Conservation (phyloP, 1,140 invertebrate species). For the Ladona fulva region DNA sequence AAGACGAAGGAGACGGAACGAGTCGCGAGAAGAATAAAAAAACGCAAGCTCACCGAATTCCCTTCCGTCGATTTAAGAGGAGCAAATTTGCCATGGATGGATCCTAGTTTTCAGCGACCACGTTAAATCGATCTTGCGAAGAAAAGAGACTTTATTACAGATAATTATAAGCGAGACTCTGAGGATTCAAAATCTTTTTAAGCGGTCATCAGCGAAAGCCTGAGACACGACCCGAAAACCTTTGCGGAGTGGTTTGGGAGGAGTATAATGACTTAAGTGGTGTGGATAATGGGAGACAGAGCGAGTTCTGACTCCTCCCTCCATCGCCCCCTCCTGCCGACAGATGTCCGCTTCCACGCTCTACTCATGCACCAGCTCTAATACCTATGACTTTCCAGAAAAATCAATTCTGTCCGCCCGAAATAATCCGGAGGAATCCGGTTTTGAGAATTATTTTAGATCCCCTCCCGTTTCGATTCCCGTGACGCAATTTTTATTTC, state of each 20-base stretch:
- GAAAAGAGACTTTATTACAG: conserved; percentile 5
- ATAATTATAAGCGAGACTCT: not conserved
- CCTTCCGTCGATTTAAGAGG: not conserved
- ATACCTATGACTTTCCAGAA: too few relatives aligned
- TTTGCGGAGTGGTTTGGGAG: not conserved
- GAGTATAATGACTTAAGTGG: conserved; percentile 9
- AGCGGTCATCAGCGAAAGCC: not conserved
- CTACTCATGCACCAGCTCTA: too few relatives aligned
- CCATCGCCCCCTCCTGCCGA: too few relatives aligned
- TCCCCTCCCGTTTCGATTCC: too few relatives aligned
- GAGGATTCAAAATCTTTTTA: conserved; percentile 7
- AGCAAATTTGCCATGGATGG: not conserved
- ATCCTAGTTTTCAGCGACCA: not conserved
- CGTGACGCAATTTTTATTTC: too few relatives aligned
- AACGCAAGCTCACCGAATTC: not conserved
- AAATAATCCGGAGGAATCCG: too few relatives aligned
- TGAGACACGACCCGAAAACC: not conserved
- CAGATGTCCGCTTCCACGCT: too few relatives aligned
- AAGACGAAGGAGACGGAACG: not conserved
- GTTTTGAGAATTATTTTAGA: too few relatives aligned
- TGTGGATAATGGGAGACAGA: not conserved
- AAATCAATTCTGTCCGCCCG: too few relatives aligned
- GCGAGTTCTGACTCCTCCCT: too few relatives aligned
- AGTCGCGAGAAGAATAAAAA: conserved; percentile 8
- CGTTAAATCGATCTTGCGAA: conserved; percentile 7